Evolutionary conservation across 1,140 invertebrate species (phyloP), one percentile per base, ranked within the genome.

Genomic region (Acyrthosiphon pisum): DNA sequence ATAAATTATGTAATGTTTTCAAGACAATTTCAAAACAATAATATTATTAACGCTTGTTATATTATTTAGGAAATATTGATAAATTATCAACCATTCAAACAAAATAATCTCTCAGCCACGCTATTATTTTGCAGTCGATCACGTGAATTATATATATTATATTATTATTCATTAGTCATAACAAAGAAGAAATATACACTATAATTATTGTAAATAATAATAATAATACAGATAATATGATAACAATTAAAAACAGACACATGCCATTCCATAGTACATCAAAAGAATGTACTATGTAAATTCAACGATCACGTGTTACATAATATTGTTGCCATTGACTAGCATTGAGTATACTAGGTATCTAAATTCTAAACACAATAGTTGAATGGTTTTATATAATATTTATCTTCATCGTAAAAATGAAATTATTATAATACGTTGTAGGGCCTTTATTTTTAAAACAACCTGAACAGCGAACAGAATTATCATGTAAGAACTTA

Each of bases 231-330:
- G 30, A 87, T 46, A 44, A 14, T n/a, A 46, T 30, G 44, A 46
- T 86, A 86, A n/a, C 6, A 20, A 46, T 87, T 68, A 68, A n/a
- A 30, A 68, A 14, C 14, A n/a, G 14, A 76, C 30, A n/a, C 30
- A 18, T n/a, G 30, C 60, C 60, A 76, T 6, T 76, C 30, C 30
- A n/a, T 76, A 11, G 14, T 22, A 18, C 44, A 87, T n/a, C 30
- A 87, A 46, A 48, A 46, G 26, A n/a, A 30, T 48, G 30, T n/a
- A 76, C 30, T 6, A 76, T 6, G 60, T 76, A 76, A 18, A 76
- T 89, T 89, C 3, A 53, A 89, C 48, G 9, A 53, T 53, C 87
- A 89, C 87, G 87, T 89, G 87, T 53, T 50, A 6, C n/a, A 88
- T n/a, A n/a, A 76, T 35, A 76, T 22, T 53, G 41, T 37, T 23